Evolutionary conservation across 2,797 vertebrate genomes (phyloP).

Genomic region (Kryptopterus vitreolus): DNA sequence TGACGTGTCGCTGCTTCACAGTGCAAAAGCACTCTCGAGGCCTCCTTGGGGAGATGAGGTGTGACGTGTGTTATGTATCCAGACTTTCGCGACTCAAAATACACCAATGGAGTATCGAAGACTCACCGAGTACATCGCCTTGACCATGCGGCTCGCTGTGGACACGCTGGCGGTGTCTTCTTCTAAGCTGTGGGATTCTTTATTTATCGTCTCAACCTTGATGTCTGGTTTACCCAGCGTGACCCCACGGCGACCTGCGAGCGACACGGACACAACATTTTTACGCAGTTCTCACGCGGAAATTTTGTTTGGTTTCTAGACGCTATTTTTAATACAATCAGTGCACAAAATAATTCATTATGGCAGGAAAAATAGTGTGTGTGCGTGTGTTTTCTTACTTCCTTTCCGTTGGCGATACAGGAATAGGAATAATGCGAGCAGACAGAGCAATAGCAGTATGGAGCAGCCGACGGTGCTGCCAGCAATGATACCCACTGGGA

Average conservation of each 20-base stretch:
- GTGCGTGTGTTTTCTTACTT: conserved; percentile 79
- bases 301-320: too few relatives aligned
- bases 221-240: conserved; percentile 94
- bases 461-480: conserved; percentile 82
- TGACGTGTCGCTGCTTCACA: too few relatives aligned
- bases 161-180: conserved; percentile 91
- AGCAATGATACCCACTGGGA: conserved; percentile 87
- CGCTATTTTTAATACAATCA: background rate
- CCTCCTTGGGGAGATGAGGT: background rate
- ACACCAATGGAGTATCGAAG: background rate
- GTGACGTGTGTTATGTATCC: background rate
- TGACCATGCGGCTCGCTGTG: conserved; percentile 93
- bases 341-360: conserved; percentile 1
- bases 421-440: conserved; percentile 81
- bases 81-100: background rate
- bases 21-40: background rate
- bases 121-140: conserved; percentile 96
- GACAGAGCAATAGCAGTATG: conserved; percentile 80
- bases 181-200: conserved; percentile 90
- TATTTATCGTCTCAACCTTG: conserved; percentile 96
- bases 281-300: background rate
- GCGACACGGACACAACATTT: conserved; percentile 53
- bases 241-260: conserved; percentile 90
- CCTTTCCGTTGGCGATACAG: conserved; percentile 96
- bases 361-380: background rate